A percentile compares a stretch with the other conserved stretches of the same genome.
Evolutionary conservation across 2,113 vertebrate species (phyloP).

Genomic region (Nicator chloris): DNA sequence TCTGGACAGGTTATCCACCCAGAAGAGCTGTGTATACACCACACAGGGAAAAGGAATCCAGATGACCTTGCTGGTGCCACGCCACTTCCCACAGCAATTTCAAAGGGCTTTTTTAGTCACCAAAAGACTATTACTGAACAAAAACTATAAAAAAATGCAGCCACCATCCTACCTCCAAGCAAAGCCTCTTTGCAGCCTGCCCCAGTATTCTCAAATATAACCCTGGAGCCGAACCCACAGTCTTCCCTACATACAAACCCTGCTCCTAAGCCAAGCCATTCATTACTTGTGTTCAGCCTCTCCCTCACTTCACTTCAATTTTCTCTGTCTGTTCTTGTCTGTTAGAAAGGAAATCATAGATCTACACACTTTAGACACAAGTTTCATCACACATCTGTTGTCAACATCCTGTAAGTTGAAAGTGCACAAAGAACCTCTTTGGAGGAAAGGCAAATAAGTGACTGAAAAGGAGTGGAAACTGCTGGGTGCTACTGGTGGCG

Average conservation of each 20-base stretch:
- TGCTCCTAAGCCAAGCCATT: not conserved
- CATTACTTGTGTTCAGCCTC: not conserved
- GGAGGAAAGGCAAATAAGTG: not conserved
- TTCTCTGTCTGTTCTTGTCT: not conserved
- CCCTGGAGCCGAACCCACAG: not conserved
- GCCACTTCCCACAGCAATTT: not conserved
- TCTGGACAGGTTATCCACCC: not conserved
- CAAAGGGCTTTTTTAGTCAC: not conserved
- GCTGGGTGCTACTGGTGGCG: not conserved
- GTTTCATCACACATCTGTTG: not conserved
- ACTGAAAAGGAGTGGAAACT: not conserved
- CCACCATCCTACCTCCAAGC: not conserved
- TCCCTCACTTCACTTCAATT: not conserved
- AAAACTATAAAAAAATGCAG: not conserved
- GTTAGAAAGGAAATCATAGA: not conserved
- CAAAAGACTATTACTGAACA: not conserved
- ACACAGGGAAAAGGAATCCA: not conserved
- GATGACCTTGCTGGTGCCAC: not conserved
- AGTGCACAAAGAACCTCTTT: not conserved
- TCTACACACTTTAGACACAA: not conserved
- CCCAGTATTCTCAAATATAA: not conserved
- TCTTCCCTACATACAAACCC: not conserved
- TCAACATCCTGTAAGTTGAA: not conserved
- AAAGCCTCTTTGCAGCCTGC: not conserved
- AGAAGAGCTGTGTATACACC: not conserved